phyloP scores from a whole-genome alignment of 1,140 invertebrate species.

The Habropoda laboriosa region DNA sequence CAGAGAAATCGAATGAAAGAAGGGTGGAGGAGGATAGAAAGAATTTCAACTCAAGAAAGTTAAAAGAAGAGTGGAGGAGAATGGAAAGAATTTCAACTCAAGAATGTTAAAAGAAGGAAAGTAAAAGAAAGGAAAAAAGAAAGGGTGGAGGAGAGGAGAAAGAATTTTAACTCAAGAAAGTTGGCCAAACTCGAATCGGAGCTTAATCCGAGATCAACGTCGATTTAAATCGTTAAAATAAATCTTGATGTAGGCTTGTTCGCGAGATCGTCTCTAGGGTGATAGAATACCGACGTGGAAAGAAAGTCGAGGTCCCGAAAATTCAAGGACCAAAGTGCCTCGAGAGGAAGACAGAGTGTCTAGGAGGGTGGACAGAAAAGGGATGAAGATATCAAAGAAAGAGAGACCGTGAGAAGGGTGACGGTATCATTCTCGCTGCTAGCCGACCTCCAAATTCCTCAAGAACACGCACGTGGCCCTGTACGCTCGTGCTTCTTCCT shows the following conservation, averaged over 20 bases:
- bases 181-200: neutral
- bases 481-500: constrained; percentile 26
- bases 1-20: neutral
- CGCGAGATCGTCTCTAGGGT: neutral
- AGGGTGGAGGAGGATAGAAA: no score
- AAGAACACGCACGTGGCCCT: constrained; percentile 60
- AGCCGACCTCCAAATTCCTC: constrained; percentile 60
- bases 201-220: neutral
- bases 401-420: neutral
- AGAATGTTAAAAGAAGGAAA: no score
- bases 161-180: no score
- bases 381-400: neutral
- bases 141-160: no score
- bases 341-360: no score
- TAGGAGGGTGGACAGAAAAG: neutral
- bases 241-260: neutral
- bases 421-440: constrained; percentile 49
- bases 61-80: neutral
- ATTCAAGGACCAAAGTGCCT: constrained; percentile 35
- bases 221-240: neutral
- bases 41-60: no score
- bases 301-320: neutral
- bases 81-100: no score
- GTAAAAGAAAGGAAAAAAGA: neutral
- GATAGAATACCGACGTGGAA: neutral